Percentiles rank a stretch among this genome's conserved stretches.
Conservation (phyloP, 2,888 invertebrate genomes). For the Leucania comma region DNA sequence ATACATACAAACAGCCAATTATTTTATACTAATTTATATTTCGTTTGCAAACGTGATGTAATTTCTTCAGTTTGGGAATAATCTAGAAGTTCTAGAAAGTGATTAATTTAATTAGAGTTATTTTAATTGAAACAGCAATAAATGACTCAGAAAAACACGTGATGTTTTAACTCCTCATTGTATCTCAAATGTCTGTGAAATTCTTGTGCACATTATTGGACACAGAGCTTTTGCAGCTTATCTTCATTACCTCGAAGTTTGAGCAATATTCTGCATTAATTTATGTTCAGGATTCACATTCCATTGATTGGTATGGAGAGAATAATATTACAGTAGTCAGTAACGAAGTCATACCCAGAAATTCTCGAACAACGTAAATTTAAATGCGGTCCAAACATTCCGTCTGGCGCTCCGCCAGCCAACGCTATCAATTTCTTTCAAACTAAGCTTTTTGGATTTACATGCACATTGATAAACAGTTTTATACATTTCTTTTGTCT, state of each 20-base stretch:
- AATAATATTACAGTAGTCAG: constrained; percentile 53
- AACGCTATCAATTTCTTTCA: constrained; percentile 83
- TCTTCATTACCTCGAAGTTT: not conserved
- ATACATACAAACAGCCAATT: not conserved
- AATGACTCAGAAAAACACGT: constrained; percentile 21
- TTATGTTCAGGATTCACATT: constrained; percentile 25
- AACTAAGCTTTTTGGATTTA: constrained; percentile 77
- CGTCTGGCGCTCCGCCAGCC: constrained; percentile 80
- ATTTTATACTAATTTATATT: not conserved
- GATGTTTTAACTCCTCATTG: constrained; percentile 37
- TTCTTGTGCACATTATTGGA: not conserved
- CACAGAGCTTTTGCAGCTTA: not conserved
- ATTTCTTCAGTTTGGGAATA: not conserved
- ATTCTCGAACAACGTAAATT: constrained; percentile 81
- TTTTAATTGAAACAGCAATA: constrained; percentile 4
- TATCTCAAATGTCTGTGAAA: constrained; percentile 33
- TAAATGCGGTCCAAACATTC: constrained; percentile 84
- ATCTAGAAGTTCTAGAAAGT: constrained; percentile 1
- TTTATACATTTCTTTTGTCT: constrained; percentile 67
- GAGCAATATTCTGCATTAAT: constrained; percentile 24
- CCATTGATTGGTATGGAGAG: constrained; percentile 39
- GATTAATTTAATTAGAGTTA: constrained; percentile 1
- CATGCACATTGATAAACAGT: constrained; percentile 73
- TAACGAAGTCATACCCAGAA: constrained; percentile 67
- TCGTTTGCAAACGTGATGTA: not conserved